Evolutionary conservation across 2,888 invertebrate genomes (phyloP).

Genomic region (Steromphala cineraria): DNA sequence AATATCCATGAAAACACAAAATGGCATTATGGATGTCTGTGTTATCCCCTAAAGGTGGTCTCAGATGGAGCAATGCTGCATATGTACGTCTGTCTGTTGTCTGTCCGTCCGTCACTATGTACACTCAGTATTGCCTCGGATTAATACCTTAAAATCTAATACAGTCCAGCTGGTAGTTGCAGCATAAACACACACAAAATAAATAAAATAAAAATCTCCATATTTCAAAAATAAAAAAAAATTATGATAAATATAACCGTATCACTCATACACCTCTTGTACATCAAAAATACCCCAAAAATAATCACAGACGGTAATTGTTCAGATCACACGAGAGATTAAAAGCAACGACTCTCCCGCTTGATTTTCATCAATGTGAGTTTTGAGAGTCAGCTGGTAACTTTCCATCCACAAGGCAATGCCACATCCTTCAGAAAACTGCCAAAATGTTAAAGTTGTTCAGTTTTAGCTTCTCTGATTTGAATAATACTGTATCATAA

Average conservation of each 20-base stretch:
- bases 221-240: slow-evolving; percentile 17
- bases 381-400: no score
- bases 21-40: slow-evolving; percentile 1
- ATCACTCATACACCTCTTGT: slow-evolving; percentile 11
- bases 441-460: no score
- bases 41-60: slow-evolving; percentile 8
- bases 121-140: neutral
- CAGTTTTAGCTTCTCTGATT: no score
- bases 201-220: slow-evolving; percentile 21
- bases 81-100: neutral
- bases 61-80: slow-evolving; percentile 13
- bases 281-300: slow-evolving; percentile 15
- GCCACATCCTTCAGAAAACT: no score
- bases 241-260: slow-evolving; percentile 18
- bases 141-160: slow-evolving; percentile 18
- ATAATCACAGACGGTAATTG: slow-evolving; percentile 11
- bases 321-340: slow-evolving; percentile 19
- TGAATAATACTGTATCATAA: no score
- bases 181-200: slow-evolving; percentile 14
- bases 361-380: neutral
- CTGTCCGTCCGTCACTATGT: neutral
- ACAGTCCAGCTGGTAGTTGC: slow-evolving; percentile 9
- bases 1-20: slow-evolving; percentile 11
- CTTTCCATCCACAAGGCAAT: no score
- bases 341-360: neutral